Evolutionary conservation across 1,140 invertebrate genomes (phyloP), one percentile per base, ranked within the genome.

Genomic region (Trichoplusia ni): DNA sequence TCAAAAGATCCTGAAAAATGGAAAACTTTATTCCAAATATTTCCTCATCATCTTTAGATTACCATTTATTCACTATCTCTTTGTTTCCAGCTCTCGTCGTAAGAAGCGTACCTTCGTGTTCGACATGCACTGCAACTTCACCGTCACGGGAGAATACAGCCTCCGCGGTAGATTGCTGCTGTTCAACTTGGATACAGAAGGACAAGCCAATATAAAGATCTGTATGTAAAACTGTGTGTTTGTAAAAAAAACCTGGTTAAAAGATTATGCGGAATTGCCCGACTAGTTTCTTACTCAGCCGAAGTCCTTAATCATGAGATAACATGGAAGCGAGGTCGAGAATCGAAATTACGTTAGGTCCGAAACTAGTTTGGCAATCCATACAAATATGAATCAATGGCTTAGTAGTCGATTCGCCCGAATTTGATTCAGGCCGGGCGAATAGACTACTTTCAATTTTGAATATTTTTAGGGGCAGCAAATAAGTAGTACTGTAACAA

Each of bases 71-170:
- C 1, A 9, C 1, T 0, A n/a, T 59, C 31, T 25, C 6, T 33
- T 2, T 46, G 8, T 35, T 3, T 0, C 16, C 69, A 90, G 87
- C 42, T 90, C 87, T 3, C 71, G 64, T 9, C 74, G 87, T 4
- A 77, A 82, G 27, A 79, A 74, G 35, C 73, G 87, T 3, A 80
- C 76, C 18, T 90, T 90, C 33, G 73, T 82, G 2, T 88, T 90
- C 69, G 87, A 88, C 62, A 81, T 90, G 42, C 80, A 86, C 66
- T 90, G 87, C 68, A 90, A 90, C 59, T 85, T 90, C 71, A 90
- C 85, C 6, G 83, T 90, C 58, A 75, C 73, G 31, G 87, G 87
- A 4, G 77, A 80, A 8, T 90, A 90, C 75, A 87, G 84, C 53
- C 64, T 90, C 14, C 59, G 71, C 11, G 87, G 87, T 0, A 75